A percentile compares a stretch with the other conserved stretches of the same genome.
phyloP scores from a whole-genome alignment of 1,140 invertebrate species.

The Cotesia vestalis region DNA sequence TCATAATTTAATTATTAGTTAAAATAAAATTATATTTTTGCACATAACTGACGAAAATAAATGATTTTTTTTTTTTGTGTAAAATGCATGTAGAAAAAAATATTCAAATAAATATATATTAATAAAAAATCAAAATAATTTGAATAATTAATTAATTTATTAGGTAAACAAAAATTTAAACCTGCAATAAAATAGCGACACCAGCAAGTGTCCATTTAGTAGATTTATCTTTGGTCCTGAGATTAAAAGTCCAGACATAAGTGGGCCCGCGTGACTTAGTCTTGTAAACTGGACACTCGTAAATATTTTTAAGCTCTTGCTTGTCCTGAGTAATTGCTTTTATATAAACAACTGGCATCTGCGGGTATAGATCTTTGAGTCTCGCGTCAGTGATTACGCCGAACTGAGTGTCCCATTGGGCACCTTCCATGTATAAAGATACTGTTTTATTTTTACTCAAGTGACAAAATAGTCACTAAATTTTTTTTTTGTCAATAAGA shows the following conservation, averaged over 20 bases:
- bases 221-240: conserved; percentile 88
- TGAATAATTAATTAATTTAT: not conserved
- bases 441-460: too few relatives aligned
- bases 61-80: conserved; percentile 26
- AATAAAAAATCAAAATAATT: too few relatives aligned
- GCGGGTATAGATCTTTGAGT: conserved; percentile 88
- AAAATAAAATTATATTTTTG: conserved; percentile 36
- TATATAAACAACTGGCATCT: conserved; percentile 92
- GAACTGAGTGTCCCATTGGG: conserved; percentile 84
- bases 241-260: conserved; percentile 95
- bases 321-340: conserved; percentile 89
- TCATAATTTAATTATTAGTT: conserved; percentile 19
- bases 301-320: conserved; percentile 85
- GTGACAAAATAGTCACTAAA: too few relatives aligned
- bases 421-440: conserved; percentile 88
- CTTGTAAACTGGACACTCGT: conserved; percentile 94
- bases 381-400: conserved; percentile 84
- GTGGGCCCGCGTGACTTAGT: conserved; percentile 87
- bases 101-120: conserved; percentile 4
- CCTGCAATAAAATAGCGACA: conserved; percentile 85
- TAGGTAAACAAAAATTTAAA: conserved; percentile 58
- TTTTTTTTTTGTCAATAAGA: too few relatives aligned
- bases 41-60: conserved; percentile 26
- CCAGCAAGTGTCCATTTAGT: conserved; percentile 93
- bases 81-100: conserved; percentile 19